A percentile compares a stretch with the other conserved stretches of the same genome.
Evolutionary conservation across 1,140 invertebrate species (phyloP).

Genomic region (Drosophila athabasca): DNA sequence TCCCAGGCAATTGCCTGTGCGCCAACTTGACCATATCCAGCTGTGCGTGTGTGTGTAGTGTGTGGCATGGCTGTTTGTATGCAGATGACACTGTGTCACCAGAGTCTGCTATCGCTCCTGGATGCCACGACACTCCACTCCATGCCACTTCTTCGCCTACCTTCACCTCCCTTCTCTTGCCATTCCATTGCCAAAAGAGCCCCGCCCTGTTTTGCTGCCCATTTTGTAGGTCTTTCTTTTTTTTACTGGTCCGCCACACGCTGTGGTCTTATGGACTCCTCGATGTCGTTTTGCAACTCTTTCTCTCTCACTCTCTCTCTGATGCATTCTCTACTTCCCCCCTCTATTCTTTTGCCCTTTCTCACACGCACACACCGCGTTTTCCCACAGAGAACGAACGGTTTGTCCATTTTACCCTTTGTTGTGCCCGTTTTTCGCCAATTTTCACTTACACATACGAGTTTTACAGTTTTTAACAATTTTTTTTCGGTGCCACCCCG

Average conservation of each 20-base stretch:
- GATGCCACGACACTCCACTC: no score
- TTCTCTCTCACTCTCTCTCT: constrained; percentile 1
- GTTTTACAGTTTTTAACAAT: constrained; percentile 48
- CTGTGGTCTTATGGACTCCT: constrained; percentile 58
- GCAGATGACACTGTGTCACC: constrained; percentile 61
- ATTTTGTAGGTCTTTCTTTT: constrained; percentile 15
- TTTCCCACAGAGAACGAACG: constrained; percentile 45
- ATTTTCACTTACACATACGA: constrained; percentile 61
- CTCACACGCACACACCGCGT: constrained; percentile 20
- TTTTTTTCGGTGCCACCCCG: constrained; percentile 16
- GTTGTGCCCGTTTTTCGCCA: constrained; percentile 46
- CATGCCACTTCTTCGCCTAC: no score
- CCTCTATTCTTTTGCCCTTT: background rate
- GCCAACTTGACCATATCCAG: constrained; percentile 76
- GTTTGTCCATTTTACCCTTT: constrained; percentile 51
- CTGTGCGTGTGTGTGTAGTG: constrained; percentile 33
- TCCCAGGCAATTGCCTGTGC: constrained; percentile 50
- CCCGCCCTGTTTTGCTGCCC: constrained; percentile 11
- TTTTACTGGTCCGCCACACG: constrained; percentile 29
- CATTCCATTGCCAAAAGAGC: constrained; percentile 29
- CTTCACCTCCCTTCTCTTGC: constrained; percentile 4
- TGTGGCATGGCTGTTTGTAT: constrained; percentile 22
- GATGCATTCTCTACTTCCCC: background rate
- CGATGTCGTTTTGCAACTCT: constrained; percentile 35
- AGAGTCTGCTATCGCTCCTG: constrained; percentile 21